Base-by-base conservation (phyloP, 2,113 vertebrate species). In the Alosa alosa region DNA sequence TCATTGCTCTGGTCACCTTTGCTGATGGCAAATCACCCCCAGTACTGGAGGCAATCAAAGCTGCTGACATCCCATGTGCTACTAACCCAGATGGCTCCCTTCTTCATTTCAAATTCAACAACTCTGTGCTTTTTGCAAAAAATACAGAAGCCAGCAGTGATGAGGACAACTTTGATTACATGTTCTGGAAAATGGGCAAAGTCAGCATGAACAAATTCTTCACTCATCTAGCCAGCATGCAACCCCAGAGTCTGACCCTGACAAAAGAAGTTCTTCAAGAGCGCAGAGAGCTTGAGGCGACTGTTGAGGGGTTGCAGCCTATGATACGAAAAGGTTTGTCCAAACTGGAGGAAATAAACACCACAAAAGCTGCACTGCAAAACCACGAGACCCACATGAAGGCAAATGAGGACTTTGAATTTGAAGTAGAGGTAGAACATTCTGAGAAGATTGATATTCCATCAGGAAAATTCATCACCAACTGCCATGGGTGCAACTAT, bases 1-100 rank as follows among this genome's bases (percentile, higher is more conserved):
- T 91, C 8, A 52, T 36, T 0, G 60, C 89, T 6, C 82, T 89
- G 47, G 83, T 88, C 20, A 90, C 89, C n/a, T 89, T 89, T 82
- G 85, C 90, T 49, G 90, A 89, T 84, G 84, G 85, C 8, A 44
- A 87, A 39, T 13, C 11, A 1, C 86, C 88, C 9, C 50, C 81
- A 3, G 90, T 44, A 44, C 41, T 44, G 41, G 41, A 44, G 41
- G 41, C 41, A 44, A 44, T 44, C 41, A 44, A 44, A 10, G 68
- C 9, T 36, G 68, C 89, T 31, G 36, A 13, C 4, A 46, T 89
- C 0, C 88, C 85, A 2, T 89, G 88, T 82, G n/a, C 44, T 1
- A 83, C 36, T 82, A 47, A 44, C 39, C 41, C 52, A 25, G 31
- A 78, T 9, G 85, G 83, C 6, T 0, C 55, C 25, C 87, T 87